Evolutionary conservation across 2,113 vertebrate species (phyloP).

Genomic region (Amia ocellicauda): DNA sequence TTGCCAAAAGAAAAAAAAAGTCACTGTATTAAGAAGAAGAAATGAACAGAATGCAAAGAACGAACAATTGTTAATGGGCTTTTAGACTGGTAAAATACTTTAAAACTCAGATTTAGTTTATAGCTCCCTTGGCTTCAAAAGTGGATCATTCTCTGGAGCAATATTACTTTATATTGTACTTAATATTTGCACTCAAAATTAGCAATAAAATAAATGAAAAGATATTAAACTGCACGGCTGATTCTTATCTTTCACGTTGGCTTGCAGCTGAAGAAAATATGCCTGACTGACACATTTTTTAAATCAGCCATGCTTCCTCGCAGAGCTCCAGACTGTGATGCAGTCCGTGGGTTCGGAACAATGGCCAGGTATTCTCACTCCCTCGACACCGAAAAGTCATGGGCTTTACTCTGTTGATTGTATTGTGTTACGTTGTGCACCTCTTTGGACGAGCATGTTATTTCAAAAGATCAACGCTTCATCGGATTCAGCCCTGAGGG

Average conservation of each 20-base stretch:
- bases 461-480: slow-evolving; percentile 1
- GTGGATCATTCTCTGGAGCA: slow-evolving; percentile 47
- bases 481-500: not conserved
- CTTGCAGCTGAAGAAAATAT: not conserved
- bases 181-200: slow-evolving; percentile 58
- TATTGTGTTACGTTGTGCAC: not conserved
- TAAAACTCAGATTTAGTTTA: slow-evolving; percentile 41
- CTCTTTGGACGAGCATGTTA: not conserved
- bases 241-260: slow-evolving; percentile 18
- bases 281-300: slow-evolving; percentile 12
- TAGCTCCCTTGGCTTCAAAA: slow-evolving; percentile 47
- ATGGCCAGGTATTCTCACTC: slow-evolving; percentile 2
- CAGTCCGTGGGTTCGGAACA: not conserved
- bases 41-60: too few species aligned
- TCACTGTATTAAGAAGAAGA: too few species aligned
- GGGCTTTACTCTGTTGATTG: slow-evolving; percentile 5
- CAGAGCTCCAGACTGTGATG: slow-evolving; percentile 4
- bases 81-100: slow-evolving; percentile 51
- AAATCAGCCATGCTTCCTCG: slow-evolving; percentile 11
- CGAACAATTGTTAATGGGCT: too few species aligned
- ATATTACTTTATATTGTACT: slow-evolving; percentile 54
- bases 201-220: slow-evolving; percentile 53
- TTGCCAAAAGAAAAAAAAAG: too few species aligned
- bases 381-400: not conserved
- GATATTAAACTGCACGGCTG: slow-evolving; percentile 37